Evolutionary conservation across 2,113 vertebrate genomes (phyloP), one percentile per base, ranked within the genome.

Genomic region (Lycocorax pyrrhopterus): DNA sequence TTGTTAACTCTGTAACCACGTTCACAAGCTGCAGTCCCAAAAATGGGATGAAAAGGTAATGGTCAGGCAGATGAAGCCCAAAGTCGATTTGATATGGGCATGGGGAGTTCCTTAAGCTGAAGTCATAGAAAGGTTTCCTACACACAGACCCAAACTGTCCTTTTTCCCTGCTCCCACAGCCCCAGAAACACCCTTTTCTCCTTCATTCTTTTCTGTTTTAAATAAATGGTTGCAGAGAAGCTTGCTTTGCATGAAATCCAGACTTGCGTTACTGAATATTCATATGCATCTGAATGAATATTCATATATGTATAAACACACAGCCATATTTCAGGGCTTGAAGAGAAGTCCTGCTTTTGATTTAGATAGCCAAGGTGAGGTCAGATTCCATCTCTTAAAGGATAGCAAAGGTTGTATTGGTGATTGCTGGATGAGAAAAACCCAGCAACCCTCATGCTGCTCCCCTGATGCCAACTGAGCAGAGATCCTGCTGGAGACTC

Each of bases 161-260:
- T 19, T 67, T 82, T 63, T 10, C 23, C 10, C 32, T 23, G 43
- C 68, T 95, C 76, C 26, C 68, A n/a, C 16, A 71, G 56, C 58
- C 21, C 3, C 67, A 87, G 74, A 85, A 79, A 52, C 20, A 26
- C 16, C 16, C 55, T 63, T 55, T 59, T 37, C 69, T 91, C 27
- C 35, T 78, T 78, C 72, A 30, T 25, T 13, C 39, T 41, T 49
- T 17, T 43, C 32, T 68, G 7, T 46, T 90, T 78, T 64, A 68
- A 80, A 77, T 64, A 63, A 18, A 84, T 13, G 52, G 23, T 64
- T 87, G 29, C 16, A 75, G 73, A 16, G 66, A 86, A 89, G 44
- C 68, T 92, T 73, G 60, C 41, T 94, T 93, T 95, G 92, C 88
- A 80, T 88, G 86, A 88, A 91, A 90, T 26, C 79, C 41, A 84